Base-by-base conservation (phyloP, 1,140 invertebrate species). In the Ruditapes philippinarum region DNA sequence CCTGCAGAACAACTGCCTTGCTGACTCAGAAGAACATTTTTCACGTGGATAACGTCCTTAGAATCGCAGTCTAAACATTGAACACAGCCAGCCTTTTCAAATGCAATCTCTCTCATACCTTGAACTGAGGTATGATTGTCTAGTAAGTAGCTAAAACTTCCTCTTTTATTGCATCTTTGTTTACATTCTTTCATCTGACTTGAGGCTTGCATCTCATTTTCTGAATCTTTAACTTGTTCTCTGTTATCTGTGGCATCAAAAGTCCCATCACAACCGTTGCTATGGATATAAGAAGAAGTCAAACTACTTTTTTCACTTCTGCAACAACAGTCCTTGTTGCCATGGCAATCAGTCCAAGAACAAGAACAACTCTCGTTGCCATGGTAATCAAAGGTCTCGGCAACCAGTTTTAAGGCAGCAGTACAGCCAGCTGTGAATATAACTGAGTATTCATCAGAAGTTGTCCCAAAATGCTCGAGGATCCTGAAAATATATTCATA, bases 91-190 rank as follows among this genome's bases (percentile, higher is more conserved):
- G 89, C 91, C 90, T 88, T 92, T 25, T 79, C 36, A 19, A 86
- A 82, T 7, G 95, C 93, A 12, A 95, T 88, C 96, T 98, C 98
- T 94, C 98, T 96, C 97, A 99, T 98, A 25, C 99, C 99, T 88
- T 99, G 96, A 1, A 99, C 98, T 7, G 98, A 99, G 0, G 99
- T 99, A 94, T 99, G 99, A 95, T 98, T 99, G 94, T 99, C 98
- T 93, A 97, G 97, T 54, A 98, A 96, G 94, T 99, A 99, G 25
- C 97, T 97, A 95, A 99, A 95, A 70, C 88, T 91, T n/a, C 94
- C 94, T 17, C 22, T 76, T 45, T 65, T 83, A 38, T 33, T 49
- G 36, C 42, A 70, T 17, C 1, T 33, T n/a, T 33, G 19, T 12
- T 5, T 14, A 70, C 19, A 19, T 14, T 12, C 19, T 17, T 19